These are phyloP conservation scores for Neostethus bicornis DNA, from an alignment of 2,797 vertebrate genomes.

Conservation along the genomic window DNA sequence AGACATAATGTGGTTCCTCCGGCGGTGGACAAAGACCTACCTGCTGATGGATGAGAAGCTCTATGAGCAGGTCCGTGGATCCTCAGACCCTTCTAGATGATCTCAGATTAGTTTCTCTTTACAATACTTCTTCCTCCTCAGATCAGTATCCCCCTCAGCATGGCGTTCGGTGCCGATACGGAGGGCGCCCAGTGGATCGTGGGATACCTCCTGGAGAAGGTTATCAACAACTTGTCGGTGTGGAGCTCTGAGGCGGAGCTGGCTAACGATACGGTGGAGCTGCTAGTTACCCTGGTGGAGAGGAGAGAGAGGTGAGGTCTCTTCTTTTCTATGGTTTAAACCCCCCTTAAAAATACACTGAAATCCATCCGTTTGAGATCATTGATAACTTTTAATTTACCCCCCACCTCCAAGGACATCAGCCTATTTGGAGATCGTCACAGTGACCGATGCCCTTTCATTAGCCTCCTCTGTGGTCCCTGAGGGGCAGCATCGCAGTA, in stretches of 20 bases:
- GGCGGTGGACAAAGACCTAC: conserved; percentile 97
- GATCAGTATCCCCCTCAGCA: conserved; percentile 95
- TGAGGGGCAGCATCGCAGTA: too few relatives aligned
- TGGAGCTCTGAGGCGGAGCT: conserved; percentile 98
- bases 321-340: not conserved
- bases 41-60: conserved; percentile 97
- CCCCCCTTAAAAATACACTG: too few relatives aligned
- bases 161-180: conserved; percentile 95
- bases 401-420: too few relatives aligned
- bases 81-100: not conserved
- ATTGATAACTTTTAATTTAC: too few relatives aligned
- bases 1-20: conserved; percentile 97
- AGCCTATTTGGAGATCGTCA: too few relatives aligned
- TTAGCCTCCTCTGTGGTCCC: too few relatives aligned
- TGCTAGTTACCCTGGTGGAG: conserved; percentile 96
- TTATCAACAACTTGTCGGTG: conserved; percentile 96
- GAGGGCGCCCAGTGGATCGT: conserved; percentile 98
- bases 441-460: too few relatives aligned
- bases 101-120: not conserved
- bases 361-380: too few relatives aligned
- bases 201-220: conserved; percentile 98
- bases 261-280: conserved; percentile 95
- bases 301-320: conserved; percentile 90
- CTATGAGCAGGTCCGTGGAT: conserved; percentile 89
- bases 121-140: conserved; percentile 63